phyloP scores from a whole-genome alignment of 2,113 vertebrate genomes.

The Notechis scutatus region DNA sequence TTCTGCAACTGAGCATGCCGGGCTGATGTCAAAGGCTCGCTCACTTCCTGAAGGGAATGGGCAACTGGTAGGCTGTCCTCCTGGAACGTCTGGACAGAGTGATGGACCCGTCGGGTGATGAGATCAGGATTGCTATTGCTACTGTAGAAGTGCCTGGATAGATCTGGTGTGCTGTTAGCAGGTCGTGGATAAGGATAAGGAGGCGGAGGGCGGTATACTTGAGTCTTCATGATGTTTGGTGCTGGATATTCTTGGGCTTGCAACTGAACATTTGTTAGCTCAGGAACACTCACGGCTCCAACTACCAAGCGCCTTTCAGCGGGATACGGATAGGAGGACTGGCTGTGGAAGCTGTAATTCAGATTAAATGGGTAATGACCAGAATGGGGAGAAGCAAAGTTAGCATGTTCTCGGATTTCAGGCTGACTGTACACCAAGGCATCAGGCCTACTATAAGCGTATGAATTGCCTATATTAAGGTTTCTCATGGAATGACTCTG shows the following conservation, averaged over 20 bases:
- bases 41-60: conserved; percentile 95
- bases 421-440: conserved; percentile 97
- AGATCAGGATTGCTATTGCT: conserved; percentile 97
- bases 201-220: conserved; percentile 91
- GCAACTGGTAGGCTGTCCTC: conserved; percentile 96
- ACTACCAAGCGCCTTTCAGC: conserved; percentile 85
- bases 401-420: conserved; percentile 89
- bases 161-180: conserved; percentile 95
- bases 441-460: conserved; percentile 90
- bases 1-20: conserved; percentile 82
- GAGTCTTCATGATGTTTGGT: conserved; percentile 91
- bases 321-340: conserved; percentile 84
- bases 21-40: conserved; percentile 81
- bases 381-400: conserved; percentile 62
- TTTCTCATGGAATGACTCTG: conserved; percentile 96
- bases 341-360: conserved; percentile 92
- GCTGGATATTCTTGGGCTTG: conserved; percentile 93
- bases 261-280: conserved; percentile 92
- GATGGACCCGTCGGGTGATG: conserved; percentile 90
- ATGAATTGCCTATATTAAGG: conserved; percentile 89
- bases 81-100: conserved; percentile 97
- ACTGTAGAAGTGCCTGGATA: conserved; percentile 88
- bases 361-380: conserved; percentile 83
- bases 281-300: conserved; percentile 93
- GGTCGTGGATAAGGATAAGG: conserved; percentile 90